Evolutionary conservation across 2,888 invertebrate genomes (phyloP).

Genomic region (Bedellia somnulentella): DNA sequence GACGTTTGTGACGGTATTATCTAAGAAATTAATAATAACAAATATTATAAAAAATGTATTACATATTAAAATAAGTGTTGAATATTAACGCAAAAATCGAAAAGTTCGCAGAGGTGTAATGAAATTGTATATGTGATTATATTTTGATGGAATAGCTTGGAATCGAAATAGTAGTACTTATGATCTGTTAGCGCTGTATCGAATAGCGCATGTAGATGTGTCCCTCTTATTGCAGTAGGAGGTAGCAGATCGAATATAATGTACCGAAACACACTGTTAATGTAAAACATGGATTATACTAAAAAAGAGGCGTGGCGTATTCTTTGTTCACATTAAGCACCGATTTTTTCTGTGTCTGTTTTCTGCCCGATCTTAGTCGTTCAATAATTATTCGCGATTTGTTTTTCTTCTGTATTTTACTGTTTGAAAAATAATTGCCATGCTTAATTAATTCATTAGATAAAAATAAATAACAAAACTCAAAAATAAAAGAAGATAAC

Average conservation of each 20-base stretch:
- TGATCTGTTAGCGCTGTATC: background rate
- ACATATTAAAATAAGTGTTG: constrained; percentile 34
- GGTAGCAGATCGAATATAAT: background rate
- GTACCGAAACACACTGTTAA: too few relatives aligned
- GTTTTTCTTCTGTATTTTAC: too few relatives aligned
- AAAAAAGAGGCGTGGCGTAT: too few relatives aligned
- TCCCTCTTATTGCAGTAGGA: background rate
- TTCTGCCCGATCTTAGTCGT: too few relatives aligned
- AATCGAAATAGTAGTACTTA: background rate
- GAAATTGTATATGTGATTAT: background rate
- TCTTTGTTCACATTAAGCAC: too few relatives aligned
- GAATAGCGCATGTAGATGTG: background rate
- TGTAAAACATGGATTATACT: too few relatives aligned
- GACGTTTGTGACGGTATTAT: constrained; percentile 28
- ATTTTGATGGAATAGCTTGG: background rate
- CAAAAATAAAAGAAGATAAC: too few relatives aligned
- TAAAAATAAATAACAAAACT: too few relatives aligned
- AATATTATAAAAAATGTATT: constrained; percentile 27
- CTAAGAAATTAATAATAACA: constrained; percentile 24
- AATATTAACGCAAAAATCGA: constrained; percentile 30
- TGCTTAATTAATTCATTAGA: too few relatives aligned
- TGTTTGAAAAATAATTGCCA: too few relatives aligned
- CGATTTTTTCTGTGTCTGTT: too few relatives aligned
- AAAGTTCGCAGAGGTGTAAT: background rate
- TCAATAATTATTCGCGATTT: too few relatives aligned